Conservation (phyloP, 2,888 invertebrate species). For the Pasiphila rectangulata region DNA sequence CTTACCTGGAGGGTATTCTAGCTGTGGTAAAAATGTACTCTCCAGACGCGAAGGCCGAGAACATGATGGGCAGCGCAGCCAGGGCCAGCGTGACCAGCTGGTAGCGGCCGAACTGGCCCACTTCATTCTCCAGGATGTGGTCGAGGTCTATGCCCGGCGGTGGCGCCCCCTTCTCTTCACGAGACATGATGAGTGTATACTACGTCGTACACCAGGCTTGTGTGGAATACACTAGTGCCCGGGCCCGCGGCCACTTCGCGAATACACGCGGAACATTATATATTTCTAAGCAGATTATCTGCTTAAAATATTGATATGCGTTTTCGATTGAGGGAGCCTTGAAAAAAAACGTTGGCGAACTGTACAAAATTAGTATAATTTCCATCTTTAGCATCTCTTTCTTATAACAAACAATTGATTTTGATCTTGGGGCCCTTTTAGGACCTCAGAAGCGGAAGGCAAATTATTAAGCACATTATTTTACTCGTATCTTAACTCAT, state of each 20-base stretch:
- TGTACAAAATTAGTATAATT: neutral
- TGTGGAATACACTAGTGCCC: neutral
- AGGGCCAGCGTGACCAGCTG: slow-evolving; percentile 61
- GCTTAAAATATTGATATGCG: neutral
- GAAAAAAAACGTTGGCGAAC: no score
- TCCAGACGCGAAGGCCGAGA: slow-evolving; percentile 68
- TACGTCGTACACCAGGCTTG: no score
- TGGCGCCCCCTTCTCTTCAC: slow-evolving; percentile 39
- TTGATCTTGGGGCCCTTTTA: no score
- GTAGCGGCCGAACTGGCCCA: slow-evolving; percentile 69
- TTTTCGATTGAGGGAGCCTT: no score
- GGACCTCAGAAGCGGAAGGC: no score
- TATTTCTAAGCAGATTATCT: neutral
- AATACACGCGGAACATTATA: neutral
- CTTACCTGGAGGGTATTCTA: slow-evolving; percentile 64
- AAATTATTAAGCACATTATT: no score
- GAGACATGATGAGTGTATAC: slow-evolving; percentile 44
- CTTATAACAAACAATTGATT: no score
- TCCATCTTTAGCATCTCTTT: no score
- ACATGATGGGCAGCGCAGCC: slow-evolving; percentile 65
- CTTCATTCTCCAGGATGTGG: slow-evolving; percentile 58
- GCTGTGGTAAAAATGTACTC: slow-evolving; percentile 73
- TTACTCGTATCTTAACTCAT: no score
- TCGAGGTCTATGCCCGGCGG: slow-evolving; percentile 56
- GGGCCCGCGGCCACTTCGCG: neutral